Evolutionary conservation across 2,888 invertebrate genomes (phyloP).

Genomic region (Gasteruption jaculator): DNA sequence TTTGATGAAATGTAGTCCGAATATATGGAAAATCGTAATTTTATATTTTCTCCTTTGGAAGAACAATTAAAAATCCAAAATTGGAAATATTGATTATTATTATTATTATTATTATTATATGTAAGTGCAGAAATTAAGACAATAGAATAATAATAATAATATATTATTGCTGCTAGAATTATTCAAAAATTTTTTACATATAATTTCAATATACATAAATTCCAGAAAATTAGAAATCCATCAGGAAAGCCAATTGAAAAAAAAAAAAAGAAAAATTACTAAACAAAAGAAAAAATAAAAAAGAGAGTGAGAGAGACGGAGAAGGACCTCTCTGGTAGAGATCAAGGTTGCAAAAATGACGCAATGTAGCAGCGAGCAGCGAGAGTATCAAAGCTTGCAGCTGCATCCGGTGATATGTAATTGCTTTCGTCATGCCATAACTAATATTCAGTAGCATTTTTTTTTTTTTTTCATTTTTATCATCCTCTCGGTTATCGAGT

Average conservation of each 20-base stretch:
- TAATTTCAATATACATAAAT: background rate
- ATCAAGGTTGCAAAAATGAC: constrained; percentile 48
- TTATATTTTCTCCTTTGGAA: too few relatives aligned
- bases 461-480: too few relatives aligned
- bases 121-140: background rate
- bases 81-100: too few relatives aligned
- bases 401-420: constrained; percentile 49
- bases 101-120: too few relatives aligned
- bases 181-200: background rate
- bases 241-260: background rate
- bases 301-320: constrained; percentile 7
- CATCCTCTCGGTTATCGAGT: too few relatives aligned
- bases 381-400: too few relatives aligned
- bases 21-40: too few relatives aligned
- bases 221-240: too few relatives aligned
- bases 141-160: constrained; percentile 4
- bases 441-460: constrained; percentile 16
- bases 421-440: constrained; percentile 41
- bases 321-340: constrained; percentile 31
- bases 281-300: background rate
- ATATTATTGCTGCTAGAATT: background rate
- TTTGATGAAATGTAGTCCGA: too few relatives aligned
- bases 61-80: too few relatives aligned
- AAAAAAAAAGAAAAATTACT: background rate
- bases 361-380: too few relatives aligned